Conservation (phyloP, 2,888 invertebrate species). For the Cephus pulcher region DNA sequence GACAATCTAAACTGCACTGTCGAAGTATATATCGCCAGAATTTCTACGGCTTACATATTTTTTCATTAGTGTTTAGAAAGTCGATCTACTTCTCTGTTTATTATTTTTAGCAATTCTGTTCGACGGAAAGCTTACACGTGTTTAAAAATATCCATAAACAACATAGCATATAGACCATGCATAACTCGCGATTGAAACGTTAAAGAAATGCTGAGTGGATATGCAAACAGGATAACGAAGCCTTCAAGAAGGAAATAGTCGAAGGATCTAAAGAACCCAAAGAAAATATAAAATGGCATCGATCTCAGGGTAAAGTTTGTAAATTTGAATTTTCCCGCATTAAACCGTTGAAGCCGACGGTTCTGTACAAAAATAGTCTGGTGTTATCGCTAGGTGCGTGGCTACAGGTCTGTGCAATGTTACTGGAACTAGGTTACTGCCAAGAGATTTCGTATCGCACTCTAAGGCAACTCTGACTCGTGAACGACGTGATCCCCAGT, state of each 20-base stretch:
- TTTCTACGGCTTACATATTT: neutral
- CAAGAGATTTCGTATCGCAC: slow-evolving; percentile 17
- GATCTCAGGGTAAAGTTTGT: neutral
- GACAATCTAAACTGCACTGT: neutral
- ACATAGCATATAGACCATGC: neutral
- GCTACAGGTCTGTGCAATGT: slow-evolving; percentile 43
- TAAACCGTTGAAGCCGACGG: neutral
- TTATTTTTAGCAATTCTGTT: neutral
- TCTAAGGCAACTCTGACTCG: neutral
- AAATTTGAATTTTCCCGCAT: neutral
- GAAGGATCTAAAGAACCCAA: neutral
- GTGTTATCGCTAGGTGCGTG: slow-evolving; percentile 34
- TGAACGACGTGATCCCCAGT: neutral
- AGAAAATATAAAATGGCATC: neutral
- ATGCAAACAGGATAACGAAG: neutral
- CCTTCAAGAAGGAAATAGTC: neutral
- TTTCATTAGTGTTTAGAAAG: neutral
- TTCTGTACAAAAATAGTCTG: neutral
- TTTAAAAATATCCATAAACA: neutral
- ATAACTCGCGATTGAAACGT: neutral
- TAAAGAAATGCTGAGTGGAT: neutral
- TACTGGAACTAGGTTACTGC: slow-evolving; percentile 20
- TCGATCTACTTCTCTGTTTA: neutral
- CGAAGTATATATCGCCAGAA: neutral
- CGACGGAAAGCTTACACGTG: neutral